Percentiles rank a stretch among this genome's conserved stretches.
phyloP scores from a whole-genome alignment of 2,888 invertebrate genomes.

The Ormyrus labotus region DNA sequence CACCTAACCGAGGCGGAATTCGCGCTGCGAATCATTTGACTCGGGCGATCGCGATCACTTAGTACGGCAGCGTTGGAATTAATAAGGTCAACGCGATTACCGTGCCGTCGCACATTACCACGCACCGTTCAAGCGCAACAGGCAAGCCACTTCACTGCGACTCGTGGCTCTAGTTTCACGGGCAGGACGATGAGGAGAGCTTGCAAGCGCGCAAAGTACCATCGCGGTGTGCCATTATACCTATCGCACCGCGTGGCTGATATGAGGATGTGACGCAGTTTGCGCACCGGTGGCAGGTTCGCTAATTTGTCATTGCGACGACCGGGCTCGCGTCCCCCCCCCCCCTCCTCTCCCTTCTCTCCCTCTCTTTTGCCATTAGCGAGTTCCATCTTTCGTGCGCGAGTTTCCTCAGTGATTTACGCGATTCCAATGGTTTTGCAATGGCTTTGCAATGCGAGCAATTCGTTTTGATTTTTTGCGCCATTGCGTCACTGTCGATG shows the following conservation, averaged over 20 bases:
- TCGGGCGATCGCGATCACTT: constrained; percentile 56
- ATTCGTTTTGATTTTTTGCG: too few species aligned
- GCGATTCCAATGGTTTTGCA: not conserved
- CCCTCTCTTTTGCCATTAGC: not conserved
- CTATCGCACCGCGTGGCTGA: constrained; percentile 20
- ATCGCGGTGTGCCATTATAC: not conserved
- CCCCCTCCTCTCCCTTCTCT: too few species aligned
- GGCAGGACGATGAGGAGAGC: not conserved
- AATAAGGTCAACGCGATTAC: constrained; percentile 66
- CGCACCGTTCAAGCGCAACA: not conserved
- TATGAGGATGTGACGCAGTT: constrained; percentile 69
- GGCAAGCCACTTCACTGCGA: not conserved
- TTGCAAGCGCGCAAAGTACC: not conserved
- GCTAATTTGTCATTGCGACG: constrained; percentile 68
- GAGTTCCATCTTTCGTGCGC: not conserved
- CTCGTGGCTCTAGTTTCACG: constrained; percentile 20
- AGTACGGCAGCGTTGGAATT: constrained; percentile 61
- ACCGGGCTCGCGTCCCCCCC: constrained; percentile 51
- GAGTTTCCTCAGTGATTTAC: not conserved
- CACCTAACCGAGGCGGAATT: not conserved
- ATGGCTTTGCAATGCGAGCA: not conserved
- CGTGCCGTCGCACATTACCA: constrained; percentile 53
- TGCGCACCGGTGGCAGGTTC: constrained; percentile 61
- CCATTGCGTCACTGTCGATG: too few species aligned
- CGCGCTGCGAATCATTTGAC: constrained; percentile 41